These are phyloP conservation scores for Heliangelus exortis DNA, from an alignment of 2,797 vertebrate genomes.

Conservation along the genomic window DNA sequence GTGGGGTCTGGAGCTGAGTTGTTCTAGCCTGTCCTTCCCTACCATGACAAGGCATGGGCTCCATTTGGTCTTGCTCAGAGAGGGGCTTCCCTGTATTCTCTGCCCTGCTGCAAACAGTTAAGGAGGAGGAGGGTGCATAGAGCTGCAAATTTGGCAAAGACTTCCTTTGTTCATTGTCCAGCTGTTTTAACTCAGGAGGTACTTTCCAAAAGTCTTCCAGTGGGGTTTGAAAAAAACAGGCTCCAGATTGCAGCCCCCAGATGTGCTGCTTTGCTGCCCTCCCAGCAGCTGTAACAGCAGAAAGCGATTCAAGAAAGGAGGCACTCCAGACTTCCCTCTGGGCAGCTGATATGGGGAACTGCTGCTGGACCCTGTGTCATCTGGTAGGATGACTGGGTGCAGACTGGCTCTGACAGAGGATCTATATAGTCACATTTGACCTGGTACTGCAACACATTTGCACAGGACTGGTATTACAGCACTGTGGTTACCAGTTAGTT, in stretches of 20 bases:
- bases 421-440: neutral
- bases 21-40: neutral
- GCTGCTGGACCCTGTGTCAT: neutral
- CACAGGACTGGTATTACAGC: neutral
- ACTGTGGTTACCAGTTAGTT: neutral
- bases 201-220: neutral
- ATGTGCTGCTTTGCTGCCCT: neutral
- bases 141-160: neutral
- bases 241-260: neutral
- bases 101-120: neutral
- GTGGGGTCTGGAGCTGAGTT: neutral
- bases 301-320: neutral
- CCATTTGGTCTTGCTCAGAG: neutral
- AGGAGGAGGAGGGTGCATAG: neutral
- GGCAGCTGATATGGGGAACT: neutral
- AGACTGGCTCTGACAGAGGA: neutral
- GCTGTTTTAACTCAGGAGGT: neutral
- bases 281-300: neutral
- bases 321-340: neutral
- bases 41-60: neutral
- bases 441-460: neutral
- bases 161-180: slow-evolving; percentile 11
- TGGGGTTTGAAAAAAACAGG: neutral
- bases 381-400: neutral
- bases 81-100: neutral